Evolutionary conservation across 2,888 invertebrate species (phyloP).

Genomic region (Mylabris sibirica): DNA sequence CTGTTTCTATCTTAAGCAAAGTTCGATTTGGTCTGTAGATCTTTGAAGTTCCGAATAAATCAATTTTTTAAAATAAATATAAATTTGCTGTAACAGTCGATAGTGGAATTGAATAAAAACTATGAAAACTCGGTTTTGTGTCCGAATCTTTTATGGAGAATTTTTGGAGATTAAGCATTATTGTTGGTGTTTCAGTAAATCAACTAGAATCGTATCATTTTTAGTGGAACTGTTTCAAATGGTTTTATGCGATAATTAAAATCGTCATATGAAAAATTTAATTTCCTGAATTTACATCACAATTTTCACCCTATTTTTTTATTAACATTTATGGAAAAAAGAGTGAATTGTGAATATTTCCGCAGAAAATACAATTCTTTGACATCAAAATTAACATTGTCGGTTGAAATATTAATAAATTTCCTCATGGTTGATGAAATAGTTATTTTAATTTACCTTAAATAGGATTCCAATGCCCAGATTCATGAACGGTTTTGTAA

Average conservation of each 20-base stretch:
- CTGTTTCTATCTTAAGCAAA: background rate
- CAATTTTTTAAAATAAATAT: background rate
- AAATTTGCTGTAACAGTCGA: background rate
- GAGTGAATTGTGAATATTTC: conserved; percentile 23
- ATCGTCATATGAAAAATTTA: conserved; percentile 24
- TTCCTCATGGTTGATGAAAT: background rate
- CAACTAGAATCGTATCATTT: background rate
- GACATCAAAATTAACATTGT: no score
- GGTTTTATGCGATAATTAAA: conserved; percentile 11
- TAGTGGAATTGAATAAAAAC: no score
- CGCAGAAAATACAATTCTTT: conserved; percentile 22
- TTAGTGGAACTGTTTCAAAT: background rate
- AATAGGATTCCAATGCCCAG: conserved; percentile 95
- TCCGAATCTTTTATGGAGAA: background rate
- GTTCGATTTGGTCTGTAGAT: background rate
- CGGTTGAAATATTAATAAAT: no score
- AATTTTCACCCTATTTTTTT: conserved; percentile 16
- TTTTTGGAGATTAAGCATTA: background rate
- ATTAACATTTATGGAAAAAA: conserved; percentile 9
- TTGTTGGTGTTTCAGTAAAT: background rate
- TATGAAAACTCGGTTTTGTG: background rate
- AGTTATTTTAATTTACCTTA: conserved; percentile 69
- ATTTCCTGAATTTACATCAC: conserved; percentile 26
- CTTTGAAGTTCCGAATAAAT: background rate
- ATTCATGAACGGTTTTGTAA: conserved; percentile 98